Percentiles rank a stretch among this genome's conserved stretches.
phyloP scores from a whole-genome alignment of 2,888 invertebrate genomes.

The Heterodera filipjevi region DNA sequence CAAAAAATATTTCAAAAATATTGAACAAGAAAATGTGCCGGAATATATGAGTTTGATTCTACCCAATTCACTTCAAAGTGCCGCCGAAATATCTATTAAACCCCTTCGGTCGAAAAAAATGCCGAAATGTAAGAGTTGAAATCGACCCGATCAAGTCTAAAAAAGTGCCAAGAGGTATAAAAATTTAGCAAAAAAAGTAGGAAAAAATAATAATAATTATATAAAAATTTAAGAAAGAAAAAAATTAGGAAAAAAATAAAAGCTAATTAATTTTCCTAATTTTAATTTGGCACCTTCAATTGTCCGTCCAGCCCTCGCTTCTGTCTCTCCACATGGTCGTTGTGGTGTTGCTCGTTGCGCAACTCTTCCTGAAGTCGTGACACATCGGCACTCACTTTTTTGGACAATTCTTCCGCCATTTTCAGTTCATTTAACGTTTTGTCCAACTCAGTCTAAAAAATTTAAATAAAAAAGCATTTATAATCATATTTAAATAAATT shows the following conservation, averaged over 20 bases:
- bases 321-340: conserved; percentile 94
- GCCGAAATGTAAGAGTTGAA: no score
- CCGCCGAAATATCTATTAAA: no score
- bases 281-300: conserved; percentile 78
- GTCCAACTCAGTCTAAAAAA: conserved; percentile 83
- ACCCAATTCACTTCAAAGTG: no score
- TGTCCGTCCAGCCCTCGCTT: conserved; percentile 95
- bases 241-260: neutral
- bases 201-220: no score
- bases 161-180: no score
- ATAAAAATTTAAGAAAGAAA: no score
- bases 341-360: conserved; percentile 81
- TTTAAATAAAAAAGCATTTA: neutral
- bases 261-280: conserved; percentile 8
- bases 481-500: neutral
- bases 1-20: no score
- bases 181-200: no score
- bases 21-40: no score
- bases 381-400: conserved; percentile 87
- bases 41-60: no score
- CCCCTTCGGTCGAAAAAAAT: no score
- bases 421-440: conserved; percentile 97
- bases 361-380: conserved; percentile 97
- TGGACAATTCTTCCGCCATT: conserved; percentile 97
- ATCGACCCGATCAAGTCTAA: no score